phyloP scores from a whole-genome alignment of 2,113 vertebrate species.

The Meriones unguiculatus region DNA sequence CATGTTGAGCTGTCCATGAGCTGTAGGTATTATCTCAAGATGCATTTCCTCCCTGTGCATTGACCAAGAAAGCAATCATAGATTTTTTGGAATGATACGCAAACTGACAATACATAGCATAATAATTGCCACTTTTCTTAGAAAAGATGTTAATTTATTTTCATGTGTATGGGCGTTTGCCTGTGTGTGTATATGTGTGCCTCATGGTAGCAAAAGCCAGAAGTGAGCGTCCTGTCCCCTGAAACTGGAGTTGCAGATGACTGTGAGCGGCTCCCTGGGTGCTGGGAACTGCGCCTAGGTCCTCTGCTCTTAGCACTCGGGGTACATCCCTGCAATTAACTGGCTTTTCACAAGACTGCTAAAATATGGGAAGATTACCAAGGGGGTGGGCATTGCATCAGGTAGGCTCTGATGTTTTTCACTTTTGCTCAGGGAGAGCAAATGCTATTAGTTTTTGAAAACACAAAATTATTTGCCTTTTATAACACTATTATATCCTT shows the following conservation, averaged over 20 bases:
- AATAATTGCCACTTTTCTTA: background rate
- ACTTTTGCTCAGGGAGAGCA: background rate
- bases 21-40: background rate
- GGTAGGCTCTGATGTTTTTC: background rate
- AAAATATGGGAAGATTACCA: background rate
- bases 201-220: background rate
- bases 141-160: background rate
- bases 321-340: no score
- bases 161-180: background rate
- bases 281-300: background rate
- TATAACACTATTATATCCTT: background rate
- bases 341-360: background rate
- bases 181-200: background rate
- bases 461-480: background rate
- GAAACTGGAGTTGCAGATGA: background rate
- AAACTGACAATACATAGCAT: background rate
- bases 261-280: no score
- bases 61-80: background rate
- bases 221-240: background rate
- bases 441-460: background rate
- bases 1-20: background rate
- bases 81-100: slow-evolving; percentile 31
- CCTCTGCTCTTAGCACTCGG: background rate
- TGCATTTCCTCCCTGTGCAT: background rate
- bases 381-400: background rate